phyloP scores from a whole-genome alignment of 2,888 invertebrate species.

The Sceliomorpha sp. region DNA sequence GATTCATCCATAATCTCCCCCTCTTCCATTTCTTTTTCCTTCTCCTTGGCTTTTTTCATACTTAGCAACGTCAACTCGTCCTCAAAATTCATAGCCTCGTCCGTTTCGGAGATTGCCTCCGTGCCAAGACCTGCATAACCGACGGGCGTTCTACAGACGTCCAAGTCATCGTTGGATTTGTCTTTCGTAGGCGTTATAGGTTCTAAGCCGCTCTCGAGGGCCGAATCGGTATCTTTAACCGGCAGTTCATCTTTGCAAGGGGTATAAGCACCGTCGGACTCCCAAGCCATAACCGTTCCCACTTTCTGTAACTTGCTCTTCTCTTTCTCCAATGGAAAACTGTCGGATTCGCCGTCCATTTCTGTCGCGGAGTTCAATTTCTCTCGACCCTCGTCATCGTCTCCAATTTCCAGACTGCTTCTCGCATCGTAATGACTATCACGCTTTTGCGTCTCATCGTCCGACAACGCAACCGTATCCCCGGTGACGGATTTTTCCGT shows the following conservation, averaged over 20 bases:
- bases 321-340: not conserved
- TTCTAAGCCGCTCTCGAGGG: conserved; percentile 72
- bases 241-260: conserved; percentile 77
- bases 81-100: conserved; percentile 77
- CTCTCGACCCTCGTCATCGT: too few relatives aligned
- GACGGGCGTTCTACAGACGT: conserved; percentile 77
- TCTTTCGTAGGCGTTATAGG: conserved; percentile 76
- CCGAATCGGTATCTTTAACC: conserved; percentile 59
- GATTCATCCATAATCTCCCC: conserved; percentile 73
- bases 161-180: conserved; percentile 69
- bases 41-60: conserved; percentile 70
- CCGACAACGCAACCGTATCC: too few relatives aligned
- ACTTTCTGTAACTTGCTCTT: conserved; percentile 11
- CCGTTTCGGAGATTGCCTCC: conserved; percentile 80
- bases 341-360: too few relatives aligned
- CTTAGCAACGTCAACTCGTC: conserved; percentile 76
- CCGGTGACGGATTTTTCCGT: too few relatives aligned
- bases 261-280: conserved; percentile 76
- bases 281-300: conserved; percentile 65
- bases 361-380: too few relatives aligned
- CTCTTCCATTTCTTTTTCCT: conserved; percentile 78
- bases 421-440: too few relatives aligned
- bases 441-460: too few relatives aligned
- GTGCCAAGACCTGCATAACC: conserved; percentile 79
- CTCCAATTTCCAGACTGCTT: too few relatives aligned